A percentile compares a stretch with the other conserved stretches of the same genome.
phyloP scores from a whole-genome alignment of 1,140 invertebrate species.

The Macrobrachium rosenbergii region DNA sequence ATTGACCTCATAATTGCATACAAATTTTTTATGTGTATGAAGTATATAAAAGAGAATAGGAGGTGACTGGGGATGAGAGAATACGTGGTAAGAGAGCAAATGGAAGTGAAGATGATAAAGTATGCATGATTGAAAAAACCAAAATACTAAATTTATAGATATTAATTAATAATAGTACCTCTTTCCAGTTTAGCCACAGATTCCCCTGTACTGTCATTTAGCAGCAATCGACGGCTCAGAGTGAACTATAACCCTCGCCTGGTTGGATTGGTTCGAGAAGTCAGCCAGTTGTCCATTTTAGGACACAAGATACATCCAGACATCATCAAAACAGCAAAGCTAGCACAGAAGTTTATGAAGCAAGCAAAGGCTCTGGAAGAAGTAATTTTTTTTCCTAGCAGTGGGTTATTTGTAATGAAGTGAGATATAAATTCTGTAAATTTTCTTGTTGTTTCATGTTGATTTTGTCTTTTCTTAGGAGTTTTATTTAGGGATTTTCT shows the following conservation, averaged over 20 bases:
- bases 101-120: too few relatives aligned
- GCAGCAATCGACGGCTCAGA: constrained; percentile 81
- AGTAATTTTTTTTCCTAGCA: constrained; percentile 70
- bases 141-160: not conserved
- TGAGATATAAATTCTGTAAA: too few relatives aligned
- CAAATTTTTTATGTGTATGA: too few relatives aligned
- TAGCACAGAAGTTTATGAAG: constrained; percentile 82
- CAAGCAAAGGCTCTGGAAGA: constrained; percentile 89
- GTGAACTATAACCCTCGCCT: constrained; percentile 90
- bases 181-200: constrained; percentile 76
- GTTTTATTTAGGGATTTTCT: not conserved
- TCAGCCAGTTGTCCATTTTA: constrained; percentile 83
- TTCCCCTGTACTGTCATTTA: constrained; percentile 83
- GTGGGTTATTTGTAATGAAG: too few relatives aligned
- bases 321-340: constrained; percentile 78
- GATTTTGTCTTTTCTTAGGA: not conserved
- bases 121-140: too few relatives aligned
- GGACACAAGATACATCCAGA: constrained; percentile 83
- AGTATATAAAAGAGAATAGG: too few relatives aligned
- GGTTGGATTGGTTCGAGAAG: constrained; percentile 85
- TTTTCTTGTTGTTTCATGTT: not conserved
- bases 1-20: too few relatives aligned
- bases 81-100: too few relatives aligned
- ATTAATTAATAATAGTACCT: constrained; percentile 51
- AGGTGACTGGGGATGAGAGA: too few relatives aligned